Evolutionary conservation across 1,140 invertebrate species (phyloP), one percentile per base, ranked within the genome.

Genomic region (Frieseomelitta varia): DNA sequence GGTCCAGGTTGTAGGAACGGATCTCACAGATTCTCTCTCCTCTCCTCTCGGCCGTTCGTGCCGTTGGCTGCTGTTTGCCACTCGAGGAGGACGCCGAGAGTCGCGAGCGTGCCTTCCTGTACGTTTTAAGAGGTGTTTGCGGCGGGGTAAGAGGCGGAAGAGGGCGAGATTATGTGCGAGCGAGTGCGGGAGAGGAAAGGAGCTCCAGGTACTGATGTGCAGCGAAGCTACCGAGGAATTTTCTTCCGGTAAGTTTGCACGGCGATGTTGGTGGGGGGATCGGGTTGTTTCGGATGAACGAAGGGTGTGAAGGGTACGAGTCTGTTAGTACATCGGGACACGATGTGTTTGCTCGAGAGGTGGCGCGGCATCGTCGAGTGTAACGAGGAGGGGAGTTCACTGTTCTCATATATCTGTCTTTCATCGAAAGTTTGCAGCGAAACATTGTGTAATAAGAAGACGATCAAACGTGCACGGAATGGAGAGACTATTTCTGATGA

Each of bases 1-100:
- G 82, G 55, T 27, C 47, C 68, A 61, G 47, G 39, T 27, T 14
- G 75, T 30, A 47, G n/a, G 65, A 69, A 71, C 81, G 47, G 53
- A 34, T 39, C n/a, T 65, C 10, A 34, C n/a, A 34, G 65, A 69
- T 77, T 67, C 74, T 77, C 39, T 19, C n/a, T 39, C 21, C 67
- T 30, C 12, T 10, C 15, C 65, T 47, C 39, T 47, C 39, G 39
- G 6, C 39, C 8, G 39, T 47, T 47, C 39, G 39, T 47, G 39
- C 10, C 39, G 39, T 47, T 8, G 39, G n/a, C 21, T n/a, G 39
- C 10, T 39, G 79, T 79, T 74, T 61, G 58, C 39, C 47, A 47
- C 27, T 55, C 27, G 69, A n/a, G 14, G 69, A n/a, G 69, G 39
- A 4, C 11, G 30, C 56, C 12, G n/a, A 73, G 27, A 73, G 47